A percentile compares a stretch with the other conserved stretches of the same genome.
Evolutionary conservation across 2,888 invertebrate genomes (phyloP).

Genomic region (Malthinus flaveolus): DNA sequence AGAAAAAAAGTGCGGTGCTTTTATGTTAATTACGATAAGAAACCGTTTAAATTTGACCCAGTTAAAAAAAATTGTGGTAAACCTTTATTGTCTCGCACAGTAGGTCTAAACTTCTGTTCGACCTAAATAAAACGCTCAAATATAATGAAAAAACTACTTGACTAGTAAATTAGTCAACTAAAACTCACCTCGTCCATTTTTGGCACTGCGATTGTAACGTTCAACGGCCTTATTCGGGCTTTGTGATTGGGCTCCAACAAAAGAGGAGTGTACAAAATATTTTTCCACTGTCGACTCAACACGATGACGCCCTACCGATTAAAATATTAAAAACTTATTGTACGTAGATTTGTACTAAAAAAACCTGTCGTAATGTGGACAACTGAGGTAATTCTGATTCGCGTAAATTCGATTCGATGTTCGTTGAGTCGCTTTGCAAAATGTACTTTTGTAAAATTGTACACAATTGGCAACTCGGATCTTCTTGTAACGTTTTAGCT

Average conservation of each 20-base stretch:
- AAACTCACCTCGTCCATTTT: constrained; percentile 75
- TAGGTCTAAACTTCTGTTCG: constrained; percentile 10
- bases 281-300: constrained; percentile 95
- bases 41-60: neutral
- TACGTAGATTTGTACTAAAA: neutral
- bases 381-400: constrained; percentile 84
- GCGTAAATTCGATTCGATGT: constrained; percentile 81
- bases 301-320: constrained; percentile 78
- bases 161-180: neutral
- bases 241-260: constrained; percentile 85
- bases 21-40: constrained; percentile 1
- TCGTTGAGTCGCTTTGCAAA: constrained; percentile 72
- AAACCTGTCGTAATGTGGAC: constrained; percentile 83
- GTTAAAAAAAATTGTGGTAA: neutral
- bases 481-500: constrained; percentile 89
- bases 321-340: neutral
- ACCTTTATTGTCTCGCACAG: constrained; percentile 7
- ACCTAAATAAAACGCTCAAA: constrained; percentile 19
- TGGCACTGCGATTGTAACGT: constrained; percentile 86
- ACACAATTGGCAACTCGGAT: constrained; percentile 93
- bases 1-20: neutral
- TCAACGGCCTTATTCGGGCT: constrained; percentile 80
- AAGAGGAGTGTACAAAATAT: constrained; percentile 89
- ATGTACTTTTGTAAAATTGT: constrained; percentile 85
- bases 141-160: neutral